A percentile compares a stretch with the other conserved stretches of the same genome.
Conservation (phyloP, 37 sponge, comb jelly and placozoan genomes). For the Petrosia ficiformis region DNA sequence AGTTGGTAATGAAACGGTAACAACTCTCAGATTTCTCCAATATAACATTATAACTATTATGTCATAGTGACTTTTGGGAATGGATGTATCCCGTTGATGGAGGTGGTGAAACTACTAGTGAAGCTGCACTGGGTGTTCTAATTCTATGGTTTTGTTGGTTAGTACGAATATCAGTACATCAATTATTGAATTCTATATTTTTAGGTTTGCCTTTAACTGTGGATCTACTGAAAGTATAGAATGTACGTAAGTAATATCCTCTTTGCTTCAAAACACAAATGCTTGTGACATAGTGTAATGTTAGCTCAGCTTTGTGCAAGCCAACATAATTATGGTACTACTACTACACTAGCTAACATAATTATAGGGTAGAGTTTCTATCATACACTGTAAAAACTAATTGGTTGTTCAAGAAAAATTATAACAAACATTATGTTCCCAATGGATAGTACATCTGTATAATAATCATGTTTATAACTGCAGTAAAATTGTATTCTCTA, state of each 20-base stretch:
- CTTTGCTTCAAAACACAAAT: too few species aligned
- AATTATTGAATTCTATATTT: slow-evolving; percentile 1
- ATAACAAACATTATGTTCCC: too few species aligned
- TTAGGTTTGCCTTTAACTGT: slow-evolving; percentile 94
- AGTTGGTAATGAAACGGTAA: neutral
- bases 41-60: neutral
- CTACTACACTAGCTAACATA: too few species aligned
- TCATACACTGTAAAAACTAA: too few species aligned
- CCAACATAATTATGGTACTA: too few species aligned
- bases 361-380: too few species aligned
- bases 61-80: slow-evolving; percentile 53
- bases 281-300: too few species aligned
- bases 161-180: neutral
- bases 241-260: slow-evolving; percentile 16
- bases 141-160: slow-evolving; percentile 92
- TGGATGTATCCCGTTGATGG: slow-evolving; percentile 85
- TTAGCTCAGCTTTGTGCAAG: too few species aligned
- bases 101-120: slow-evolving; percentile 71
- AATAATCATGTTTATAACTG: too few species aligned
- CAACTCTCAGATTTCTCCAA: neutral
- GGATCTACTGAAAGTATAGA: slow-evolving; percentile 88
- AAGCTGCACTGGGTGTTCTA: slow-evolving; percentile 88
- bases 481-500: too few species aligned
- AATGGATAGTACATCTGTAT: too few species aligned
- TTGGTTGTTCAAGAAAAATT: too few species aligned